Evolutionary conservation across 1,140 invertebrate species (phyloP).

Genomic region (Pararge aegeria): DNA sequence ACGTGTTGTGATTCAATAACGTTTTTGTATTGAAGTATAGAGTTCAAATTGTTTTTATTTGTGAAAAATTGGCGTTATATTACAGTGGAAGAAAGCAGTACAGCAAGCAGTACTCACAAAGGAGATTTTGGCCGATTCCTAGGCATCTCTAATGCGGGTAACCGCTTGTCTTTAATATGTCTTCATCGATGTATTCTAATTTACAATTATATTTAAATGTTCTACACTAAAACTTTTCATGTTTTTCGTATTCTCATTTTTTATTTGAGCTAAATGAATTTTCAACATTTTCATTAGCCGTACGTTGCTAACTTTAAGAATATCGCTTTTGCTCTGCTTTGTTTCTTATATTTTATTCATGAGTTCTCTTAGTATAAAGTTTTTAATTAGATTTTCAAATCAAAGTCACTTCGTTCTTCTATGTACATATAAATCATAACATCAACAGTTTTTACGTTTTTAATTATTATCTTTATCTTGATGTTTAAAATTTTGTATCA

Average conservation of each 20-base stretch:
- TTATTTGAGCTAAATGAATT: slow-evolving; percentile 28
- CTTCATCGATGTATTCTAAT: slow-evolving; percentile 50
- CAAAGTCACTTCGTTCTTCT: not conserved
- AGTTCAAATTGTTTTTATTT: slow-evolving; percentile 21
- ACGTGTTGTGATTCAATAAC: not conserved
- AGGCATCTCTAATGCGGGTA: slow-evolving; percentile 85
- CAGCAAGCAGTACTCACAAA: slow-evolving; percentile 69
- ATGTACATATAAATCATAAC: not conserved
- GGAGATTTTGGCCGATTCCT: slow-evolving; percentile 86
- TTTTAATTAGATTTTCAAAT: not conserved
- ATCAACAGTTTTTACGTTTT: not conserved
- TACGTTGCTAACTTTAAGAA: slow-evolving; percentile 10
- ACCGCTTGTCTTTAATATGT: slow-evolving; percentile 66
- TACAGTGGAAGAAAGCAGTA: slow-evolving; percentile 71
- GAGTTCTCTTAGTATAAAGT: not conserved
- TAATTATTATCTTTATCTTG: not conserved
- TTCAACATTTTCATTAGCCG: slow-evolving; percentile 21
- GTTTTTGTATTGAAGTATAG: not conserved
- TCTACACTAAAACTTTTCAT: slow-evolving; percentile 21
- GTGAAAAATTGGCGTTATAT: slow-evolving; percentile 57
- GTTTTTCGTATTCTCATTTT: slow-evolving; percentile 23
- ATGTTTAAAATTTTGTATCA: not conserved
- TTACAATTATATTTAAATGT: slow-evolving; percentile 15
- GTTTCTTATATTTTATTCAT: slow-evolving; percentile 4
- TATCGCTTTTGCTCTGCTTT: slow-evolving; percentile 44